phyloP scores from a whole-genome alignment of 2,888 invertebrate genomes.

The Campopleginae sp. region DNA sequence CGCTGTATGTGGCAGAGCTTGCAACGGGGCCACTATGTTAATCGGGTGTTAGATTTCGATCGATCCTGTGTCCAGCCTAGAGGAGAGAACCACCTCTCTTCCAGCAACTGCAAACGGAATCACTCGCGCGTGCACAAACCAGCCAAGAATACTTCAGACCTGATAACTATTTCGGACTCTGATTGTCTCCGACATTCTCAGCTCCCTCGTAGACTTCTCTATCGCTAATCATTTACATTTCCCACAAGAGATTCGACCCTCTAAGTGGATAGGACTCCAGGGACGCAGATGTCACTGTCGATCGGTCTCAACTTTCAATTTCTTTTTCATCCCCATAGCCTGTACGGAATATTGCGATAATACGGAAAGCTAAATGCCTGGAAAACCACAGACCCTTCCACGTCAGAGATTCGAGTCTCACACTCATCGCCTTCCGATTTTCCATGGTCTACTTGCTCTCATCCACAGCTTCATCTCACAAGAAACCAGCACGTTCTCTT shows the following conservation, averaged over 20 bases:
- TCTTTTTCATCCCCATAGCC: neutral
- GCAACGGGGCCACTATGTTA: constrained; percentile 58
- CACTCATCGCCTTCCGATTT: neutral
- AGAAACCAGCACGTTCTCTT: constrained; percentile 2
- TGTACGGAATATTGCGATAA: neutral
- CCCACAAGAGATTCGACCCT: neutral
- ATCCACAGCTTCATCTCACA: constrained; percentile 18
- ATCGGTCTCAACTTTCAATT: neutral
- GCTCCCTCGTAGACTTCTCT: neutral
- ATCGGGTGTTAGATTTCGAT: constrained; percentile 66
- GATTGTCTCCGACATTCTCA: constrained; percentile 36
- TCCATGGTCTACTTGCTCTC: neutral
- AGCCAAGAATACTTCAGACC: constrained; percentile 27
- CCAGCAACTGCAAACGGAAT: constrained; percentile 57
- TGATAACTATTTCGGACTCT: constrained; percentile 45
- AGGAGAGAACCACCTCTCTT: neutral
- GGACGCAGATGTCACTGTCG: constrained; percentile 39
- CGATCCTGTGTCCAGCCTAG: constrained; percentile 24
- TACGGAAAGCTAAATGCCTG: neutral
- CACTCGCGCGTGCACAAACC: constrained; percentile 50
- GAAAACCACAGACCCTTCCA: constrained; percentile 26
- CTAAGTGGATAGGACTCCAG: neutral
- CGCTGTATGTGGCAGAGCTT: neutral
- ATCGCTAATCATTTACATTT: constrained; percentile 41
- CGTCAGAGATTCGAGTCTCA: constrained; percentile 39